Evolutionary conservation across 2,888 invertebrate species (phyloP), one percentile per base, ranked within the genome.

Genomic region (Pimpla rufipes): DNA sequence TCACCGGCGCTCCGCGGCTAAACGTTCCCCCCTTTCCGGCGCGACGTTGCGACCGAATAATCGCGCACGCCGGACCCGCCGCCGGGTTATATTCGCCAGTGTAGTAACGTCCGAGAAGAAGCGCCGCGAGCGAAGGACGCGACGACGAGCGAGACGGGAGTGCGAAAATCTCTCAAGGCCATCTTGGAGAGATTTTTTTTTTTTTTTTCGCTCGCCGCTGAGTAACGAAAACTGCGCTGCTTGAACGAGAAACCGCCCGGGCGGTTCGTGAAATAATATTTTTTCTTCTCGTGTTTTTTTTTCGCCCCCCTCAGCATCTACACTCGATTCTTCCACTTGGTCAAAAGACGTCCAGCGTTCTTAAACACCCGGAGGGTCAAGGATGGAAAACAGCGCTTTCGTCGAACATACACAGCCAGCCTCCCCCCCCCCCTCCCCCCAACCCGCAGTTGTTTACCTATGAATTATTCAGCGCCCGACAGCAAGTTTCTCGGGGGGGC

Each of bases 1-100:
- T 83, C 83, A 77, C 77, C 62, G 80, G 68, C 77, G 62, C 71
- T 62, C n/a, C n/a, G 40, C n/a, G 18, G 29, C 21, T 47, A 40
- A 37, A 47, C 37, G 50, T 64, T 59, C 35, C 2, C 35, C 2
- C 35, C 2, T 52, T 37, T 52, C 64, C 37, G 8, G 16, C 16
- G 16, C 29, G n/a, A 16, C n/a, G n/a, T 21, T 67, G 45, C 18
- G 18, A 21, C 37, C 40, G 35, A 37, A 71, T 70, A 29, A 42
- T 42, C 40, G 64, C 10, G n/a, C 10, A 64, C 40, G 42, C n/a
- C 40, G 64, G 40, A 64, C 11, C 66, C n/a, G n/a, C 45, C 4
- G n/a, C n/a, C 18, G 42, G 42, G 8, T 67, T 29, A 23, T 35
- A n/a, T n/a, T n/a, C n/a, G 13, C 59, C 1, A 37, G n/a, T 8